These are phyloP conservation scores for Bhutanitis thaidina DNA, from an alignment of 2,888 invertebrate genomes.

Conservation along the genomic window DNA sequence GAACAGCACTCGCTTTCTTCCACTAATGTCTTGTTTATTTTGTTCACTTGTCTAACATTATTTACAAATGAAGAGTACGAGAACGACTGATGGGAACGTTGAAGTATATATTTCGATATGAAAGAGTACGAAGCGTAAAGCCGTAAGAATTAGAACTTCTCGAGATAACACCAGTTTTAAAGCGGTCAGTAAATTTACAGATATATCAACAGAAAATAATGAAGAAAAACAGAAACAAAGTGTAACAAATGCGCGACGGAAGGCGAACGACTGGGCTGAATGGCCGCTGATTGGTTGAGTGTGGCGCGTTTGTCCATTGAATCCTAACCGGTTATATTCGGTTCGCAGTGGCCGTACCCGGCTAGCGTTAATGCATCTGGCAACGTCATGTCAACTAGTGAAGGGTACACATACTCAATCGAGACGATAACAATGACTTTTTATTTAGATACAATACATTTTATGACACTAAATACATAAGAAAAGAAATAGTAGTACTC, in stretches of 20 bases:
- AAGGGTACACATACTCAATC: constrained; percentile 37
- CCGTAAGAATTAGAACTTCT: constrained; percentile 22
- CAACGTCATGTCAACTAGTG: constrained; percentile 47
- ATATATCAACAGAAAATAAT: constrained; percentile 35
- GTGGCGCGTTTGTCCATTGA: constrained; percentile 63
- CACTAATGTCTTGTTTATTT: constrained; percentile 7
- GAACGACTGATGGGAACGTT: neutral
- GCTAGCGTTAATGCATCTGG: constrained; percentile 63
- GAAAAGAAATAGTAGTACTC: neutral
- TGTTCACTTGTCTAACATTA: constrained; percentile 74
- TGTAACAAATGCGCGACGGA: constrained; percentile 39
- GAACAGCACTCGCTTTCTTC: constrained; percentile 29
- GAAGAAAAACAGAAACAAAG: constrained; percentile 42
- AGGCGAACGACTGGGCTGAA: constrained; percentile 55
- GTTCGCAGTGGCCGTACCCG: constrained; percentile 66
- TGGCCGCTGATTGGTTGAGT: constrained; percentile 67
- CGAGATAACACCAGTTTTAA: constrained; percentile 43
- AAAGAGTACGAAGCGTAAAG: neutral
- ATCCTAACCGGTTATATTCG: constrained; percentile 67
- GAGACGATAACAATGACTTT: constrained; percentile 18
- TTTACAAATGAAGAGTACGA: constrained; percentile 30
- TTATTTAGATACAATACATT: neutral
- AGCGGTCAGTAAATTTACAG: constrained; percentile 21
- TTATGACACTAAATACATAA: neutral
- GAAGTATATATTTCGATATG: neutral